Conservation (phyloP, 2,888 invertebrate genomes). For the Phyto melanocephala region DNA sequence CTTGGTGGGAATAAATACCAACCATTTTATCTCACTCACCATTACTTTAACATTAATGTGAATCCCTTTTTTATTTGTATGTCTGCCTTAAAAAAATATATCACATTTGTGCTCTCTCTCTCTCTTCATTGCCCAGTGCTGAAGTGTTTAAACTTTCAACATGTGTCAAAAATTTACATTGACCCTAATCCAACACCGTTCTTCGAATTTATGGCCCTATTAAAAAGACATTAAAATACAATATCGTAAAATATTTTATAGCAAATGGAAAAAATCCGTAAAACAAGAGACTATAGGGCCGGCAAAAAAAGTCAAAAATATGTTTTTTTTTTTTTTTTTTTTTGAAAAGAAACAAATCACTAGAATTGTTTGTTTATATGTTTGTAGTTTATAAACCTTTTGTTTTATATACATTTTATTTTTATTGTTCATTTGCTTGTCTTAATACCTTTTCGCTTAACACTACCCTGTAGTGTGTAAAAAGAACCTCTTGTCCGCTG, state of each 20-base stretch:
- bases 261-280: neutral
- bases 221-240: constrained; percentile 14
- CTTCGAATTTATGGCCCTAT: neutral
- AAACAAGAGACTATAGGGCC: neutral
- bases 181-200: neutral
- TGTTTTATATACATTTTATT: neutral
- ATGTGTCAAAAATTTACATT: constrained; percentile 6
- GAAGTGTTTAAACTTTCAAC: constrained; percentile 2
- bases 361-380: neutral
- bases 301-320: neutral
- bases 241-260: neutral
- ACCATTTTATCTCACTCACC: neutral
- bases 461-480: neutral
- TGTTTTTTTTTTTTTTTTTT: too few relatives aligned
- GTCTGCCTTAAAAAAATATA: too few relatives aligned
- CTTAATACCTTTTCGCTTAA: neutral
- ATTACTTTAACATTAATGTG: neutral
- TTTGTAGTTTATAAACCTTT: neutral
- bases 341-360: neutral
- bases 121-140: neutral
- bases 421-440: neutral
- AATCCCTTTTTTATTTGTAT: neutral
- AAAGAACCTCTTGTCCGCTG: neutral
- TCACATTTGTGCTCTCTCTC: too few relatives aligned
- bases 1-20: neutral